Base-by-base conservation (phyloP, 2,797 vertebrate genomes). In the Intellagama lesueurii region DNA sequence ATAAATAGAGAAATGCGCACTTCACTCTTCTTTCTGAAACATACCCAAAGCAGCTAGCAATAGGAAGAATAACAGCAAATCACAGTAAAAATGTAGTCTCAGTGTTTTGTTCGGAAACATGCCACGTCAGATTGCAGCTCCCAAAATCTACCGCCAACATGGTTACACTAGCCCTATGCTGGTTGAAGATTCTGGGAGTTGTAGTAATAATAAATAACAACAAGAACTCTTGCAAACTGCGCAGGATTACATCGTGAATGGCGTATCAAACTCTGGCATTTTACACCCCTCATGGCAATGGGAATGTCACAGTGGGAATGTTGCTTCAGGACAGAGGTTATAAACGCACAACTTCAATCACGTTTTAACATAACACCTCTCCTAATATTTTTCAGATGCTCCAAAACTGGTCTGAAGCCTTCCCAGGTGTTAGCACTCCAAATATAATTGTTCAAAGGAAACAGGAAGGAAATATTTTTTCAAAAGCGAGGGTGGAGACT, bases 301-400 rank as follows among this genome's bases (percentile, higher is more conserved):
- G 49, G 56, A 76, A 85, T 81, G 64, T 52, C 4, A 30, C n/a
- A 22, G 56, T 72, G 14, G 30, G 52, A 35, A 14, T 56, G 52
- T 56, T 56, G 52, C 52, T 7, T 56, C 52, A 56, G 52, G 52
- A 56, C 52, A 56, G 52, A 56, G 14, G 14, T 40, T 40, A 40
- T 40, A 83, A 83, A 52, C 35, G 64, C n/a, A 72, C 7, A 40
- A 72, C 16, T 47, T 12, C 47, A 8, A 24, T 26, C 35, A 22
- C 66, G 9, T 19, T 60, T 70, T 32, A 60, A 78, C 5, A 64
- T 44, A 80, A 91, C 92, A 86, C 87, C 89, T 89, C 90, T 66
- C 91, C 26, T 78, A 84, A 83, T 83, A 69, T 35, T 89, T 78
- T 70, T 79, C 92, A 92, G 85, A 92, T 92, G 87, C 90, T 92